A percentile compares a stretch with the other conserved stretches of the same genome.
phyloP scores from a whole-genome alignment of 2,113 vertebrate species.

The Lepus europaeus region DNA sequence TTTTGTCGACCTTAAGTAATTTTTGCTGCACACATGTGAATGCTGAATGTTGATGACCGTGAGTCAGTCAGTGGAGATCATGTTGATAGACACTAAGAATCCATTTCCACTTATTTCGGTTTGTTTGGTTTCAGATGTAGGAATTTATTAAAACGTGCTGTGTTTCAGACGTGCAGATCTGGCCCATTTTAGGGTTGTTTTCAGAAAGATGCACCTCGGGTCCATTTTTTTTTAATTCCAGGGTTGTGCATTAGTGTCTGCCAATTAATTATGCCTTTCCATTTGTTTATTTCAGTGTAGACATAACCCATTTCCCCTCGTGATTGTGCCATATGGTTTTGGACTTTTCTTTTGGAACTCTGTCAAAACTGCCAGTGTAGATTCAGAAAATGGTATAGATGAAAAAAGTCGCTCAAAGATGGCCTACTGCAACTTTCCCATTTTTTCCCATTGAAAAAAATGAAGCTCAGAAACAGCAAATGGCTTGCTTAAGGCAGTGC shows the following conservation, averaged over 20 bases:
- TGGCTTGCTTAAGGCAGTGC: not conserved
- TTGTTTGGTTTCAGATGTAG: not conserved
- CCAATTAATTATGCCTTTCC: not conserved
- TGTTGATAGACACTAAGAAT: not conserved
- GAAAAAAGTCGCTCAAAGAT: constrained; percentile 20
- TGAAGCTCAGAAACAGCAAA: not conserved
- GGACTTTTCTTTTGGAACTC: constrained; percentile 7
- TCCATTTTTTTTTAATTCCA: not conserved
- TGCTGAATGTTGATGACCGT: not conserved
- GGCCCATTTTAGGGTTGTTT: constrained; percentile 16
- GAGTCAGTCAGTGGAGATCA: not conserved
- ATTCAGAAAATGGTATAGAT: not conserved
- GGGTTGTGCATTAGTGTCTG: not conserved
- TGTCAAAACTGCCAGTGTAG: not conserved
- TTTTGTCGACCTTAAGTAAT: not conserved
- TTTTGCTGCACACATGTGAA: not conserved
- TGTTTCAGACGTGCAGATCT: not conserved
- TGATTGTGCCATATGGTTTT: not conserved
- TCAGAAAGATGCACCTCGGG: not conserved
- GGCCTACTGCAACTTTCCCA: not conserved
- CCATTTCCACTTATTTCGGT: not conserved
- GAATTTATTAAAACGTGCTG: not conserved
- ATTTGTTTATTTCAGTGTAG: constrained; percentile 11
- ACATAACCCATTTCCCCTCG: not conserved
- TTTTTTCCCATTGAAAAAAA: constrained; percentile 23